Conservation (phyloP, 2,113 vertebrate genomes). For the Calyptommatus sinebrachiatus region DNA sequence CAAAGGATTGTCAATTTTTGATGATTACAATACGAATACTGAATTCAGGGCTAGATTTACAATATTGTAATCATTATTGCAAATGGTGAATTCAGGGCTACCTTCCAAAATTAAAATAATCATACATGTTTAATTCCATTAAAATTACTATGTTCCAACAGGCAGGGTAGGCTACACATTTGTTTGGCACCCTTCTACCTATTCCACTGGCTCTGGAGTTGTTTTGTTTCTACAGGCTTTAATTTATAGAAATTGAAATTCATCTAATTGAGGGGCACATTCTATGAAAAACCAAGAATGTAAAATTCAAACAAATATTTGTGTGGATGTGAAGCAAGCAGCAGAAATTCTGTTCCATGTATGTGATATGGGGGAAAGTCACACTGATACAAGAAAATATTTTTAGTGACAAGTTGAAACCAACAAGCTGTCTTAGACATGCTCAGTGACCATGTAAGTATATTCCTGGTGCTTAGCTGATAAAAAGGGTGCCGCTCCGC, state of each 20-base stretch:
- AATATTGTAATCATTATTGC: too few species aligned
- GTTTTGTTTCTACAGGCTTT: neutral
- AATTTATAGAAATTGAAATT: neutral
- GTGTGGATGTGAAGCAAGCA: neutral
- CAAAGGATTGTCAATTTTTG: too few species aligned
- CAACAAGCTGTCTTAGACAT: constrained; percentile 70
- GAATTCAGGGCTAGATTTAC: neutral
- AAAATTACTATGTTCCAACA: neutral
- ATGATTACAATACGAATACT: neutral
- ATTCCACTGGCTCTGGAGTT: neutral
- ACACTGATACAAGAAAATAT: constrained; percentile 41
- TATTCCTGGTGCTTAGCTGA: constrained; percentile 68
- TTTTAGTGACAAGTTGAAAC: constrained; percentile 65
- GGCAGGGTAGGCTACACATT: neutral
- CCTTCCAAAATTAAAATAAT: neutral
- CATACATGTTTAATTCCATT: neutral
- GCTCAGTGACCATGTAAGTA: constrained; percentile 69
- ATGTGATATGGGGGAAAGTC: neutral
- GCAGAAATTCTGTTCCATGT: neutral
- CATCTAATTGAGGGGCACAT: neutral
- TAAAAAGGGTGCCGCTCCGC: constrained; percentile 60
- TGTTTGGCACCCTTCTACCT: neutral
- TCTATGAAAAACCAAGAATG: neutral
- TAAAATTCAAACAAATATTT: neutral
- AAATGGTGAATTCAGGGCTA: neutral